Evolutionary conservation across 2,113 vertebrate species (phyloP), one percentile per base, ranked within the genome.

Genomic region (Anhinga rufa): DNA sequence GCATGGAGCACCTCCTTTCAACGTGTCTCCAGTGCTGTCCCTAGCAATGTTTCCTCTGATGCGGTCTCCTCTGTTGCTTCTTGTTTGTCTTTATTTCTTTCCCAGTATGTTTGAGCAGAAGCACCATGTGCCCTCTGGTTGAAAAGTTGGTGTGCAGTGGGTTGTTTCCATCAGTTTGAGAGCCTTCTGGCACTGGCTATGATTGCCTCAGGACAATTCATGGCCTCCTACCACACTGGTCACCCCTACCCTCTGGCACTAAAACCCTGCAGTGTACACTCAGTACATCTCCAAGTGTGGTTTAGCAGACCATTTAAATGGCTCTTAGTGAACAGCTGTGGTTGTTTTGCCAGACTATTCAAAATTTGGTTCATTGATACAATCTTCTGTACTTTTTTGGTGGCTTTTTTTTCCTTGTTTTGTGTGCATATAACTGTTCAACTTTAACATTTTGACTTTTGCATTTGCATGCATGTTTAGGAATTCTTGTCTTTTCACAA

Each of bases 241-340:
- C 21, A 25, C 28, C 8, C 3, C 21, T 62, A 0, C 40, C 57
- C 44, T 62, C 51, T 9, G 38, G 14, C 4, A 15, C 34, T 55
- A 57, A 57, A 78, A n/a, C 26, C 9, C 0, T 1, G 15, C 22
- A 38, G 26, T 1, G 1, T 42, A n/a, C 4, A 4, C 19, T 81
- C 38, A 7, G 9, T 36, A 29, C 0, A 0, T 25, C 8, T 58
- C 10, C 12, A n/a, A 9, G 8, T 9, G 17, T 88, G n/a, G 5
- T 38, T 91, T 86, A 64, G 25, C n/a, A 69, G 21, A 22, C 32
- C 10, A 15, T 19, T 46, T 68, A 58, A 65, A 36, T 48, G 54
- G 8, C 52, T 89, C 29, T 60, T 44, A 31, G 7, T 42, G 36
- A 69, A 31, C 8, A 68, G 11, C n/a, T 86, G 1, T 31, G 10